Base-by-base conservation (phyloP, 1,140 invertebrate genomes). In the Eriocheir sinensis region DNA sequence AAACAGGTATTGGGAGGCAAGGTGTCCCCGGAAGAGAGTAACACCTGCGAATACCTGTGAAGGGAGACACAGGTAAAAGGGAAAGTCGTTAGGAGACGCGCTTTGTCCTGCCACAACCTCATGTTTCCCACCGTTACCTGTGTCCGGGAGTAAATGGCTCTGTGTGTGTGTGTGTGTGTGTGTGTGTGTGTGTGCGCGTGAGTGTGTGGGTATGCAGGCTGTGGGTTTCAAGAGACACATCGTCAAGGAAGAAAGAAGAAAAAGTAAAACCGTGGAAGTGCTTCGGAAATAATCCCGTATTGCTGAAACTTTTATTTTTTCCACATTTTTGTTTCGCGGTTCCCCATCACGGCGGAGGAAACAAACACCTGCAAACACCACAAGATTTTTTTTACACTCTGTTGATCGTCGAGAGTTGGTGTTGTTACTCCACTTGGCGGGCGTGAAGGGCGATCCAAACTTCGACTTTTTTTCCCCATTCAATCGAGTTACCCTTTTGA, bases 1-100 rank as follows among this genome's bases (percentile, higher is more conserved):
- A 72, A 72, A 72, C 60, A n/a, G 60, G 60, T 72, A 72, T n/a
- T 72, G 60, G 60, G 21, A 72, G 21, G 60, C n/a, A 72, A 72
- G n/a, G 21, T n/a, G 6, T n/a, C 21, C n/a, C n/a, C n/a, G n/a
- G n/a, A n/a, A n/a, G n/a, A n/a, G n/a, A 8, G 12, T n/a, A 21
- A 72, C 21, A 72, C 4, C 27, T 21, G n/a, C 21, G 27, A 72
- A 72, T 72, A 72, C 27, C 60, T 72, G 60, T n/a, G 12, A 72
- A 72, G 60, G 60, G 60, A n/a, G 21, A 72, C 6, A 21, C 60
- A 72, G 60, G 60, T n/a, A 72, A 72, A 72, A n/a, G n/a, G 60
- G 60, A n/a, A 72, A 72, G 60, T 27, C 6, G 27, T 72, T 72
- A n/a, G 27, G 17, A n/a, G 4, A 21, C 21, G 8, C 6, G 60